These are phyloP conservation scores for Hyaena hyaena DNA, from an alignment of 2,113 vertebrate genomes.

Conservation along the genomic window DNA sequence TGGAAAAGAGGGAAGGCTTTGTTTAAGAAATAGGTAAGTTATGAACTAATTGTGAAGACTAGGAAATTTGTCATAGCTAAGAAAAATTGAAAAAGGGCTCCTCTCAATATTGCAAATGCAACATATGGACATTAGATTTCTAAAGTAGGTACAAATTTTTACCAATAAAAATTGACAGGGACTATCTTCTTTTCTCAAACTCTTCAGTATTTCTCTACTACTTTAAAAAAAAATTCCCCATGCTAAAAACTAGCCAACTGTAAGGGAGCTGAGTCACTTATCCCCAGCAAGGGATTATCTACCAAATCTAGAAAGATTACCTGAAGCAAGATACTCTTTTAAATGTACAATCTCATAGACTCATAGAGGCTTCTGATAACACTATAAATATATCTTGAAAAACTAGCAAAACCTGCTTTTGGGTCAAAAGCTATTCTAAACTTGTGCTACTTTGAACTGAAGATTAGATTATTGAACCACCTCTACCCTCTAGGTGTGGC, in stretches of 20 bases:
- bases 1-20: neutral
- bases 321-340: neutral
- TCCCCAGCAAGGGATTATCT: neutral
- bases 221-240: neutral
- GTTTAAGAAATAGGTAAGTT: neutral
- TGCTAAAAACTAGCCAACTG: neutral
- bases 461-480: neutral
- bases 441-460: neutral
- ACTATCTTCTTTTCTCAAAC: neutral
- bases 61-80: neutral
- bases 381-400: neutral
- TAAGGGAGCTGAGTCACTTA: neutral
- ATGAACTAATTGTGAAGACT: neutral
- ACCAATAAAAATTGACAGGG: neutral
- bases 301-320: neutral
- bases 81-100: neutral
- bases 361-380: neutral
- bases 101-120: neutral
- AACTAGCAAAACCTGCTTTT: neutral
- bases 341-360: neutral
- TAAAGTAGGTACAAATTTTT: neutral
- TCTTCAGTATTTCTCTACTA: neutral
- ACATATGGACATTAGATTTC: neutral
- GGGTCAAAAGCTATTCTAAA: slow-evolving; percentile 33
- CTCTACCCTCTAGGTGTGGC: neutral